Evolutionary conservation across 2,888 invertebrate genomes (phyloP).

Genomic region (Erebia epiphron): DNA sequence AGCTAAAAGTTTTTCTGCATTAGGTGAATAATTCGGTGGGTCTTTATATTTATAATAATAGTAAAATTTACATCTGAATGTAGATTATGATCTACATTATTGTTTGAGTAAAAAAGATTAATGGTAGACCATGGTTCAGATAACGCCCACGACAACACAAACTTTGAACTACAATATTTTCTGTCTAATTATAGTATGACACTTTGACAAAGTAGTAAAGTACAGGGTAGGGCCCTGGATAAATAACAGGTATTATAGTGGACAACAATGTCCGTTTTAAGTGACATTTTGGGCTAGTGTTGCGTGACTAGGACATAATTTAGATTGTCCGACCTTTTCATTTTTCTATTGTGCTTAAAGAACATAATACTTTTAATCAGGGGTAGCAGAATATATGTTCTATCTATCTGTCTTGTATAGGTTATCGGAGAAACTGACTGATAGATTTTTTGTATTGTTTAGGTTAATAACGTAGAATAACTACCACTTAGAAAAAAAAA

Average conservation of each 20-base stretch:
- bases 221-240: slow-evolving; percentile 33
- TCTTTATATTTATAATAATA: too few relatives aligned
- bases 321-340: slow-evolving; percentile 30
- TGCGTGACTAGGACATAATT: slow-evolving; percentile 34
- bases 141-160: slow-evolving; percentile 4
- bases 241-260: slow-evolving; percentile 35
- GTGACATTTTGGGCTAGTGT: slow-evolving; percentile 33
- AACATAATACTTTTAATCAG: neutral
- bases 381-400: too few relatives aligned
- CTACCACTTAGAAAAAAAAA: too few relatives aligned
- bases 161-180: slow-evolving; percentile 23
- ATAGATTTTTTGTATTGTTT: too few relatives aligned
- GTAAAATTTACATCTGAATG: too few relatives aligned
- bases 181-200: slow-evolving; percentile 32
- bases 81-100: too few relatives aligned
- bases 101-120: neutral
- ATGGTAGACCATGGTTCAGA: slow-evolving; percentile 6
- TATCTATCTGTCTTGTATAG: too few relatives aligned
- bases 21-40: too few relatives aligned
- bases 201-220: slow-evolving; percentile 38
- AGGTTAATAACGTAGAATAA: too few relatives aligned
- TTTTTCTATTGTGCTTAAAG: slow-evolving; percentile 2
- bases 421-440: too few relatives aligned
- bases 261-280: slow-evolving; percentile 39
- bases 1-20: too few relatives aligned